Conservation (phyloP, 2,113 vertebrate genomes). For the Sphyrna mokarran region DNA sequence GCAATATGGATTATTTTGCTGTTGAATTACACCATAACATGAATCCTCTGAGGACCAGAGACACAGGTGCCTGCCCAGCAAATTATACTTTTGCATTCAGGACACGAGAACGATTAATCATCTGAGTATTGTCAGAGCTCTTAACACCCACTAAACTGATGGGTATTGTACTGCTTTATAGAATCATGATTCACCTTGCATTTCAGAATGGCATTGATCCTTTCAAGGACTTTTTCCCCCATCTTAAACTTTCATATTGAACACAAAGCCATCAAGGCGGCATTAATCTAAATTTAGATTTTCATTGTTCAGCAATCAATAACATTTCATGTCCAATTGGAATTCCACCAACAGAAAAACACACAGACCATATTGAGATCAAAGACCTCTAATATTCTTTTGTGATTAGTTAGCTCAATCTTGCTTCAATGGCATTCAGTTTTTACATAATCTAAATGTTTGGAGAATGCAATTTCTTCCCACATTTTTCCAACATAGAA, state of each 20-base stretch:
- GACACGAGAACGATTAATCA: background rate
- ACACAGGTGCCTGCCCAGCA: background rate
- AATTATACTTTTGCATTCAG: background rate
- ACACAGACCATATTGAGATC: background rate
- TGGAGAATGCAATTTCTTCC: background rate
- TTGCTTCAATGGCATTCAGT: background rate
- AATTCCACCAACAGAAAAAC: background rate
- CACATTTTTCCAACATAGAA: background rate
- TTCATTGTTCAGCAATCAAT: background rate
- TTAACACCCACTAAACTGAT: background rate
- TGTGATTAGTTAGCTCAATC: background rate
- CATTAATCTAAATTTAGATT: background rate
- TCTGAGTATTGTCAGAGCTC: background rate
- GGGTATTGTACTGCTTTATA: background rate
- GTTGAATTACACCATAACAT: background rate
- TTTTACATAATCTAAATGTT: background rate
- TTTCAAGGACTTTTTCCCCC: background rate
- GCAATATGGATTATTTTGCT: background rate
- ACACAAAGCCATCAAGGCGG: background rate
- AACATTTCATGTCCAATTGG: background rate
- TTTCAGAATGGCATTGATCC: background rate
- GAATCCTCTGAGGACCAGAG: background rate
- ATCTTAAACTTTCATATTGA: background rate
- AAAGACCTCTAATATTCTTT: background rate
- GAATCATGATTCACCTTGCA: background rate